Evolutionary conservation across 2,888 invertebrate genomes (phyloP).

Genomic region (Nemoura dubitans): DNA sequence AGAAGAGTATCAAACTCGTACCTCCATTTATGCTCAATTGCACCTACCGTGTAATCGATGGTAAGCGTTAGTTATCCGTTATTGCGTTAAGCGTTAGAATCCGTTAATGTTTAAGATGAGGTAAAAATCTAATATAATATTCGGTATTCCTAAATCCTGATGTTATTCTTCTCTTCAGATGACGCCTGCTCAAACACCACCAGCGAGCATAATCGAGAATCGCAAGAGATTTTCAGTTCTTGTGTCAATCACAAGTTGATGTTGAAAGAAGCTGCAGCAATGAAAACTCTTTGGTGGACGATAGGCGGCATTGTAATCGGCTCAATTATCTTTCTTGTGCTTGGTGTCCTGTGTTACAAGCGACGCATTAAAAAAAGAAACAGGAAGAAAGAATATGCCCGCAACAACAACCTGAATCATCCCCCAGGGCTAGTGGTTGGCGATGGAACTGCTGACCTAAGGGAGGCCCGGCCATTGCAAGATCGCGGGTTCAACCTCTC

Average conservation of each 20-base stretch:
- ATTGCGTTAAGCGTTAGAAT: not conserved
- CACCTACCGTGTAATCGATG: not conserved
- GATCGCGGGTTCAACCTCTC: constrained; percentile 16
- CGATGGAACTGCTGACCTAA: not conserved
- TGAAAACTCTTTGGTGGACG: not conserved
- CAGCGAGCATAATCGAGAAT: not conserved
- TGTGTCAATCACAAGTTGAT: not conserved
- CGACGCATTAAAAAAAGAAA: not conserved
- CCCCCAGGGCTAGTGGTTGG: not conserved
- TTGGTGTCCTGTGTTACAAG: not conserved
- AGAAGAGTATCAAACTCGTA: constrained; percentile 47
- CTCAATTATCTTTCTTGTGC: not conserved
- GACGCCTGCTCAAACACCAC: not conserved
- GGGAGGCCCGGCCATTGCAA: not conserved
- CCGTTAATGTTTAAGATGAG: not conserved
- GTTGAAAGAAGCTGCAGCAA: not conserved
- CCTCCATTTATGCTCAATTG: constrained; percentile 40
- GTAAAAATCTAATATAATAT: too few species aligned
- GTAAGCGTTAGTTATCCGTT: not conserved
- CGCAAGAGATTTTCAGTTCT: not conserved
- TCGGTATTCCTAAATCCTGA: too few species aligned
- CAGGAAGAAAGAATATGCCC: not conserved
- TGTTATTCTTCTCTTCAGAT: not conserved
- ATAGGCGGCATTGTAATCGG: not conserved
- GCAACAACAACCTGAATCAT: not conserved